These are phyloP conservation scores for Drosophila aff. DNA, from an alignment of 1,140 invertebrate species.

Conservation along the genomic window DNA sequence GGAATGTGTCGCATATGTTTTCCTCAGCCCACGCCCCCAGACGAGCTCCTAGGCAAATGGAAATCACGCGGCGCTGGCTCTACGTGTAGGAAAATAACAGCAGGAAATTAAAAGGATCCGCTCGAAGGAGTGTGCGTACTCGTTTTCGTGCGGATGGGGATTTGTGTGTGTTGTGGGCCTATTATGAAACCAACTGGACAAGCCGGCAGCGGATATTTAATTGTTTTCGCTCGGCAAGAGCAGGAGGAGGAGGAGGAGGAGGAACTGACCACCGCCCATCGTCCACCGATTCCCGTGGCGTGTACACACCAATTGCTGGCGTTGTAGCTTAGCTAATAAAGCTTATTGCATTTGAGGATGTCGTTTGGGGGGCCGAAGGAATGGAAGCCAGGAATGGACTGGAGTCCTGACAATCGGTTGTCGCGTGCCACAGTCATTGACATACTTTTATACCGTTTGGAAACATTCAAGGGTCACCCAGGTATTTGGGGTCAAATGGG, in stretches of 20 bases:
- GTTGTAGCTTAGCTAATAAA: constrained; percentile 46
- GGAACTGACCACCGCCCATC: neutral
- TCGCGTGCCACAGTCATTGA: constrained; percentile 67
- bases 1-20: constrained; percentile 71
- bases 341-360: constrained; percentile 54
- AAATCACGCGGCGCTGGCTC: constrained; percentile 65
- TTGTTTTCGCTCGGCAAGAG: constrained; percentile 51
- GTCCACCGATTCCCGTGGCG: constrained; percentile 18
- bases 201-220: constrained; percentile 65
- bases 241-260: neutral
- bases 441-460: constrained; percentile 51
- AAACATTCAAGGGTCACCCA: constrained; percentile 22
- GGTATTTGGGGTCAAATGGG: constrained; percentile 30
- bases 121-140: constrained; percentile 18
- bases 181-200: constrained; percentile 62
- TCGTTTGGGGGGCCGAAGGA: neutral
- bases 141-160: constrained; percentile 2
- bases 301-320: constrained; percentile 46
- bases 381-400: neutral
- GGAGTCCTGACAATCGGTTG: constrained; percentile 24
- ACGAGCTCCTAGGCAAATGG: constrained; percentile 49
- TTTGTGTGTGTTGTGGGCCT: constrained; percentile 46
- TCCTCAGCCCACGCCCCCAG: neutral
- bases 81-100: constrained; percentile 76
- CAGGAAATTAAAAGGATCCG: constrained; percentile 80